Conservation (phyloP, 2,888 invertebrate genomes). For the Nemapogon koenigi region DNA sequence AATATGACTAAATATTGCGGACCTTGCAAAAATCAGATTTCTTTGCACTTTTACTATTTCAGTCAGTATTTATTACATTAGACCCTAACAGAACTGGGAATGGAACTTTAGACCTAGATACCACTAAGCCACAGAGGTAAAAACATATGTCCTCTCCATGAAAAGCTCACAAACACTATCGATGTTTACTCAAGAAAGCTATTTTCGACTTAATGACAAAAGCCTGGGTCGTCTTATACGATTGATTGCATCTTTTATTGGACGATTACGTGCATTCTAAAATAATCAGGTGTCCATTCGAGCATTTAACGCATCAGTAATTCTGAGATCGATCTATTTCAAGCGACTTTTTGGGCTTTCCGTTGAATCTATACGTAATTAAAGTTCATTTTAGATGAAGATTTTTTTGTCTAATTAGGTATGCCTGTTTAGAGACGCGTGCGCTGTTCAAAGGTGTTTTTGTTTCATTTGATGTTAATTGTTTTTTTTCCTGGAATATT, state of each 20-base stretch:
- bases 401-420: slow-evolving; percentile 5
- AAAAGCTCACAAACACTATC: slow-evolving; percentile 35
- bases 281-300: slow-evolving; percentile 8
- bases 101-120: not conserved
- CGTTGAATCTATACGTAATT: not conserved
- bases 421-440: slow-evolving; percentile 6
- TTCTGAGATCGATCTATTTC: slow-evolving; percentile 1
- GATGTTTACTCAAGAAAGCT: slow-evolving; percentile 33
- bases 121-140: slow-evolving; percentile 7
- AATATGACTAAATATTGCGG: too few relatives aligned
- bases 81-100: too few relatives aligned
- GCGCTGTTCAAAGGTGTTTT: slow-evolving; percentile 5
- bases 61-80: too few relatives aligned
- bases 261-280: slow-evolving; percentile 2
- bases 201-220: slow-evolving; percentile 45
- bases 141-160: slow-evolving; percentile 49
- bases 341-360: not conserved
- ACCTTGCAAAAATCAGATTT: too few relatives aligned
- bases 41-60: too few relatives aligned
- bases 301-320: slow-evolving; percentile 7
- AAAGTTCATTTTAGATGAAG: not conserved
- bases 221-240: slow-evolving; percentile 20
- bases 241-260: slow-evolving; percentile 9
- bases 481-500: too few relatives aligned
- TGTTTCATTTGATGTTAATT: too few relatives aligned